phyloP scores from a whole-genome alignment of 2,888 invertebrate species.

The Drosophila colorata region DNA sequence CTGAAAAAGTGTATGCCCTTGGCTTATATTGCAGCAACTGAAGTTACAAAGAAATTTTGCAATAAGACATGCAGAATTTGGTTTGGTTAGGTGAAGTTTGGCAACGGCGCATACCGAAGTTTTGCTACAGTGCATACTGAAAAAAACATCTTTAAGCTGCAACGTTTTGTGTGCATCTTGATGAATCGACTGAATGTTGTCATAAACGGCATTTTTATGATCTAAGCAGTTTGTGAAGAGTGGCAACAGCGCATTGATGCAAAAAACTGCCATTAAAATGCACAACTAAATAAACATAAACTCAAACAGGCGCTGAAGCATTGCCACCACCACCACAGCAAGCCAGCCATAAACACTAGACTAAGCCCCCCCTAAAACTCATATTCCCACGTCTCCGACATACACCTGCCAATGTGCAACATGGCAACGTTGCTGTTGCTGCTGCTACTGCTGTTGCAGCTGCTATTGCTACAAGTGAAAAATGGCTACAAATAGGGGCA shows the following conservation, averaged over 20 bases:
- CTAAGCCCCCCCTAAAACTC: neutral
- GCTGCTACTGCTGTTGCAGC: too few relatives aligned
- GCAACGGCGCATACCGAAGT: neutral
- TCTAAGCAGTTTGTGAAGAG: constrained; percentile 9
- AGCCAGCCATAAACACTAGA: constrained; percentile 10
- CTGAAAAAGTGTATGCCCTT: too few relatives aligned
- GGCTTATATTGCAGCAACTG: too few relatives aligned
- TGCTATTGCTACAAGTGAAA: constrained; percentile 35
- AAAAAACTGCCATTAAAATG: constrained; percentile 16
- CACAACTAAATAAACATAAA: constrained; percentile 45
- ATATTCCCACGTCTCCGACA: constrained; percentile 4
- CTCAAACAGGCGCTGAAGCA: constrained; percentile 42
- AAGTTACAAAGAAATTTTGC: too few relatives aligned
- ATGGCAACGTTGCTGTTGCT: neutral
- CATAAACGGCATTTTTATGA: constrained; percentile 9
- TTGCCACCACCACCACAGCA: constrained; percentile 19
- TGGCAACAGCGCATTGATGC: constrained; percentile 18
- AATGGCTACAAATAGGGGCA: constrained; percentile 47
- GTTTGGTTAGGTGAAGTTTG: neutral
- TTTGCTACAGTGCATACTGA: neutral
- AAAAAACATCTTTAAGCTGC: too few relatives aligned
- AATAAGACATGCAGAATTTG: too few relatives aligned
- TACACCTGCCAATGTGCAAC: constrained; percentile 38
- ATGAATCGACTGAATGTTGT: constrained; percentile 6
- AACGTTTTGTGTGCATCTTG: neutral